Conservation (phyloP, 2,113 vertebrate genomes). For the Polypterus bichir region DNA sequence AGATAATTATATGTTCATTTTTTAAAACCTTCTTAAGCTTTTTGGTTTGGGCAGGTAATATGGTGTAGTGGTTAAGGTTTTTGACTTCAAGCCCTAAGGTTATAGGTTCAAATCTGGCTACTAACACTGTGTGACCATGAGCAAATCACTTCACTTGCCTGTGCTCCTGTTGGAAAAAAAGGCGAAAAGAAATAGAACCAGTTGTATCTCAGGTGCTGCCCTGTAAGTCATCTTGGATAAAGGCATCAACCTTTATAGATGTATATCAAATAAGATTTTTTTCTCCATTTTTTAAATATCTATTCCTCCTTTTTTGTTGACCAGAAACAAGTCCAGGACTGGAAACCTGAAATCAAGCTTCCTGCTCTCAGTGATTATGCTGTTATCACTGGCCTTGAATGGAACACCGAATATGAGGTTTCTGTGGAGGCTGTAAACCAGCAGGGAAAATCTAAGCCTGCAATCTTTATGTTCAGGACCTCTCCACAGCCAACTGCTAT, state of each 20-base stretch:
- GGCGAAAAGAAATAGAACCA: too few relatives aligned
- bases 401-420: conserved; percentile 87
- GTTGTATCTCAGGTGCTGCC: too few relatives aligned
- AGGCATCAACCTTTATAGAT: background rate
- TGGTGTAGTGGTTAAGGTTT: too few relatives aligned
- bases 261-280: background rate
- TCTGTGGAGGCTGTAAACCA: conserved; percentile 82
- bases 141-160: too few relatives aligned
- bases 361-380: conserved; percentile 67
- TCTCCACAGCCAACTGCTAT: conserved; percentile 69
- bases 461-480: conserved; percentile 68
- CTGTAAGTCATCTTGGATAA: too few relatives aligned
- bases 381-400: conserved; percentile 69
- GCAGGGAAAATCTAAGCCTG: conserved; percentile 78
- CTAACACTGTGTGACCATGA: too few relatives aligned
- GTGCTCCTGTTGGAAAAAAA: too few relatives aligned
- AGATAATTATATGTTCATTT: too few relatives aligned
- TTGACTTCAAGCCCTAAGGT: too few relatives aligned
- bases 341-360: conserved; percentile 82
- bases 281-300: background rate
- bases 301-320: background rate
- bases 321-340: conserved; percentile 62
- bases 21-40: background rate
- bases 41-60: background rate
- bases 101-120: too few relatives aligned